These are phyloP conservation scores for Heliconius hortense DNA, from an alignment of 2,888 invertebrate genomes.

Conservation along the genomic window DNA sequence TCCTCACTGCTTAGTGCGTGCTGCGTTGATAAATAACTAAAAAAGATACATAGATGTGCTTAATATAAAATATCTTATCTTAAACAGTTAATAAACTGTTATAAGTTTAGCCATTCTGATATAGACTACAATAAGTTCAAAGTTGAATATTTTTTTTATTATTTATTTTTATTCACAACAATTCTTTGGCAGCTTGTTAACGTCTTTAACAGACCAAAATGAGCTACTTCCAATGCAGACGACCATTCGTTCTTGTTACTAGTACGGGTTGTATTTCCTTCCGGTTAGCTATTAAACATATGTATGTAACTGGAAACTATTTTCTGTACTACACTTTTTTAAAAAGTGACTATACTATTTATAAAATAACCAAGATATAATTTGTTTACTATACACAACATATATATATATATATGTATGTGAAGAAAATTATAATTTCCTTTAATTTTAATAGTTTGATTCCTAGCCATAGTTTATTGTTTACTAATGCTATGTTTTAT, in stretches of 20 bases:
- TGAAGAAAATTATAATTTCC: too few species aligned
- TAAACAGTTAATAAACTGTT: too few species aligned
- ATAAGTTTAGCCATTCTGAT: background rate
- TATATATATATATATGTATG: too few species aligned
- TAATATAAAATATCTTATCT: background rate
- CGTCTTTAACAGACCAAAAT: conserved; percentile 54
- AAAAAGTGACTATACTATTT: background rate
- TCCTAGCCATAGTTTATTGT: too few species aligned
- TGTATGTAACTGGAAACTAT: background rate
- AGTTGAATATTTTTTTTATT: background rate
- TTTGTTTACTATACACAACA: background rate
- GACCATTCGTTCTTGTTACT: conserved; percentile 51
- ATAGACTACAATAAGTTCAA: background rate
- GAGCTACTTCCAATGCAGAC: conserved; percentile 62
- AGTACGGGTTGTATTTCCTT: conserved; percentile 22
- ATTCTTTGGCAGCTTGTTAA: conserved; percentile 62
- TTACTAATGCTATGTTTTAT: too few species aligned
- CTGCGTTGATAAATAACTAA: too few species aligned
- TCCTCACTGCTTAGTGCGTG: too few species aligned
- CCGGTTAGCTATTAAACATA: background rate
- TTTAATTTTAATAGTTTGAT: too few species aligned
- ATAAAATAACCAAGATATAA: background rate
- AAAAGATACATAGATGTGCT: background rate
- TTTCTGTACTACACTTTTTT: background rate
- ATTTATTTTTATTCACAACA: conserved; percentile 44